These are phyloP conservation scores for Hirudo medicinalis DNA, from an alignment of 1,140 invertebrate species.

Conservation along the genomic window DNA sequence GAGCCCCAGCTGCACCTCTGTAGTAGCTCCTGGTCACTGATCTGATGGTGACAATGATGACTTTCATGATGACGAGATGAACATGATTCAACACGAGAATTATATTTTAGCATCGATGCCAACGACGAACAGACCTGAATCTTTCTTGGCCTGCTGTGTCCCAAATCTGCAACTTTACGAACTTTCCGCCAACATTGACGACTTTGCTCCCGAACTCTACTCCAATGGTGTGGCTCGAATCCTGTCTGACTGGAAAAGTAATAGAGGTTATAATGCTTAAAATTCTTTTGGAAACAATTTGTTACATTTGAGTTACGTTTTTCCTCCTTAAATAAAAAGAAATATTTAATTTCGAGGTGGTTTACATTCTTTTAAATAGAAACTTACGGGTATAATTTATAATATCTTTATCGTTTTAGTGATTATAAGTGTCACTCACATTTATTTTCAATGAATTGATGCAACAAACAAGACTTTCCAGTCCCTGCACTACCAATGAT, in stretches of 20 bases:
- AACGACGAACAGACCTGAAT: constrained; percentile 41
- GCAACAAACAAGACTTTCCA: constrained; percentile 50
- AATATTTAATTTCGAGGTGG: background rate
- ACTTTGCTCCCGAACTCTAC: constrained; percentile 55
- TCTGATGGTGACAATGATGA: constrained; percentile 51
- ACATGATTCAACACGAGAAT: too few species aligned
- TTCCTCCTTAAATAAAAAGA: too few species aligned
- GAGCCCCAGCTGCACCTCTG: constrained; percentile 87
- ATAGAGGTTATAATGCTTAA: background rate
- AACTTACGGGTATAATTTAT: background rate
- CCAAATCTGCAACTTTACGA: constrained; percentile 70
- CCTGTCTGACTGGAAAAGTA: constrained; percentile 50
- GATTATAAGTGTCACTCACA: constrained; percentile 31
- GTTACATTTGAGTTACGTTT: too few species aligned
- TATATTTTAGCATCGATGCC: background rate
- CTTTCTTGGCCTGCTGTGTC: constrained; percentile 46
- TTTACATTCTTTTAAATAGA: background rate
- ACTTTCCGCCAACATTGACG: constrained; percentile 69
- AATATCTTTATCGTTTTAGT: background rate
- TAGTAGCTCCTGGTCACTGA: constrained; percentile 99
- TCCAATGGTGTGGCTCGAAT: constrained; percentile 60
- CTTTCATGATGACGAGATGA: too few species aligned
- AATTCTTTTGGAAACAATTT: background rate
- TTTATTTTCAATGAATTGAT: constrained; percentile 43
- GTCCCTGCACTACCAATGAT: constrained; percentile 56